Evolutionary conservation across 64 coral and sea anemone genomes (phyloP).

Genomic region (Stylophora pistillata): DNA sequence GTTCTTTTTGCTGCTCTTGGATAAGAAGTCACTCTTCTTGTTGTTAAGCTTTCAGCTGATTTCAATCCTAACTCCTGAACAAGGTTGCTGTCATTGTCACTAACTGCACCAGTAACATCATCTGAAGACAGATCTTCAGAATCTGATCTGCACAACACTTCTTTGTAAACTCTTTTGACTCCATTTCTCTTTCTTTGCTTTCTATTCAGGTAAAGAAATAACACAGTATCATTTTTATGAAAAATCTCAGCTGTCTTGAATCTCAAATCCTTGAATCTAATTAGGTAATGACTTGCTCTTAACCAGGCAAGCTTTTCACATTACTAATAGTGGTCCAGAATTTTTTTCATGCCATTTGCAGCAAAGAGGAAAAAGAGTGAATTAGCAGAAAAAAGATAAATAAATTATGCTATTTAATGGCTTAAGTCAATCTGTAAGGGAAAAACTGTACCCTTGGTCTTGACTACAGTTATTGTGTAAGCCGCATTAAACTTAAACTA

Average conservation of each 20-base stretch:
- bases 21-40: neutral
- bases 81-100: neutral
- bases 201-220: neutral
- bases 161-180: conserved; percentile 43
- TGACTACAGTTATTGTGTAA: no score
- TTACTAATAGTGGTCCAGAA: no score
- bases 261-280: no score
- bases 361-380: no score
- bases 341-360: no score
- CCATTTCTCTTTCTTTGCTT: conserved; percentile 45
- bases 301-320: no score
- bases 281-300: no score
- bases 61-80: neutral
- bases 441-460: no score
- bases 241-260: neutral
- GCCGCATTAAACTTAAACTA: no score
- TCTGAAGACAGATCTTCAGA: conserved; percentile 16
- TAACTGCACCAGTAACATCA: neutral
- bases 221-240: neutral
- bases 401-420: no score
- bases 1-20: neutral
- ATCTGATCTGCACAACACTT: conserved; percentile 9
- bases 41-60: neutral
- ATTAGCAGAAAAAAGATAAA: no score
- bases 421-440: no score